phyloP scores from a whole-genome alignment of 2,113 vertebrate genomes.

The Larimichthys crocea region DNA sequence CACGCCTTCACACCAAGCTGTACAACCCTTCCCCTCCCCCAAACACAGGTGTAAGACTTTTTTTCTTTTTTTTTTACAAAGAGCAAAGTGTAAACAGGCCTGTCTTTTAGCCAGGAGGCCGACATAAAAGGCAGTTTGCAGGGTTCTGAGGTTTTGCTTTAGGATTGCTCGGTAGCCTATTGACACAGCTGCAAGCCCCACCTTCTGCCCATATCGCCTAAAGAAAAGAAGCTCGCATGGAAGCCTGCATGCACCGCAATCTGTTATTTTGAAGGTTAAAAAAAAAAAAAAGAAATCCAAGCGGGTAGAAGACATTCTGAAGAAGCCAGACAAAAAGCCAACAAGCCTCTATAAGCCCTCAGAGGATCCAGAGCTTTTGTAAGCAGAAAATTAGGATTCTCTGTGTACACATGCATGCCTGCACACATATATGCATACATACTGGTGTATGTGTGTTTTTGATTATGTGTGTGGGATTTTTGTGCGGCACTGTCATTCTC shows the following conservation, averaged over 20 bases:
- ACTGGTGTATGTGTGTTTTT: slow-evolving; percentile 33
- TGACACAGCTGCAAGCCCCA: slow-evolving; percentile 85
- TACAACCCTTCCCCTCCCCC: slow-evolving; percentile 13
- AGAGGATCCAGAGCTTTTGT: slow-evolving; percentile 61
- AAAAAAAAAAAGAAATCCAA: slow-evolving; percentile 70
- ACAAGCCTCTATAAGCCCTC: slow-evolving; percentile 61
- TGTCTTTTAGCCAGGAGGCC: slow-evolving; percentile 63
- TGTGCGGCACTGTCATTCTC: slow-evolving; percentile 44
- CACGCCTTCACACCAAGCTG: slow-evolving; percentile 64
- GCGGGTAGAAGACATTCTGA: slow-evolving; percentile 53
- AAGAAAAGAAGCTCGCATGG: slow-evolving; percentile 68
- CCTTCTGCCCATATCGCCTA: slow-evolving; percentile 70
- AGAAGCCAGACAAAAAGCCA: slow-evolving; percentile 66
- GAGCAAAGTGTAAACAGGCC: slow-evolving; percentile 70
- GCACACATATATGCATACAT: slow-evolving; percentile 54
- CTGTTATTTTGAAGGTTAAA: slow-evolving; percentile 76
- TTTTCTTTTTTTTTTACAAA: slow-evolving; percentile 53
- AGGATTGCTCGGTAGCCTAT: slow-evolving; percentile 75
- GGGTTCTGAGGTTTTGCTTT: slow-evolving; percentile 70
- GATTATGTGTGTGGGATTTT: slow-evolving; percentile 48
- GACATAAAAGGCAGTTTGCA: slow-evolving; percentile 74
- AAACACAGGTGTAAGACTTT: slow-evolving; percentile 70
- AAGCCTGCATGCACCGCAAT: slow-evolving; percentile 70
- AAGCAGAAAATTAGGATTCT: slow-evolving; percentile 48
- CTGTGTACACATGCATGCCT: slow-evolving; percentile 62